Conservation (phyloP, 2,888 invertebrate species). For the Selenia dentaria region DNA sequence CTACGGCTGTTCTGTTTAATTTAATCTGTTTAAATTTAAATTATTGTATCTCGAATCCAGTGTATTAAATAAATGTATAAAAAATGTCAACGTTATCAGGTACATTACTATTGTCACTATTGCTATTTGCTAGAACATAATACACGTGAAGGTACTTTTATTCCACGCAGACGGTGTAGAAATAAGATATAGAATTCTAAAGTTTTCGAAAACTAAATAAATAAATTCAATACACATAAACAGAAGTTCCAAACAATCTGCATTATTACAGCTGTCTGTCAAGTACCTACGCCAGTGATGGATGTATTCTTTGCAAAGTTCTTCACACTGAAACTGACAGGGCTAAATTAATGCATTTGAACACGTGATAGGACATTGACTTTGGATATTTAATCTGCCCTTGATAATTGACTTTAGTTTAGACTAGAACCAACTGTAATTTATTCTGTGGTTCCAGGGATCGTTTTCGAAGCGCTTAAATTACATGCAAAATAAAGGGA, state of each 20-base stretch:
- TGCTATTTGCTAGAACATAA: too few relatives aligned
- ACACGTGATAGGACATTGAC: slow-evolving; percentile 25
- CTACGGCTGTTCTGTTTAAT: too few relatives aligned
- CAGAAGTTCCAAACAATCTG: slow-evolving; percentile 1
- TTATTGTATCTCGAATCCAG: too few relatives aligned
- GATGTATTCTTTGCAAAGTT: slow-evolving; percentile 28
- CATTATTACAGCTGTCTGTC: slow-evolving; percentile 19
- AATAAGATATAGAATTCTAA: too few relatives aligned
- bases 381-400: slow-evolving; percentile 22
- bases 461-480: slow-evolving; percentile 1
- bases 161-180: too few relatives aligned
- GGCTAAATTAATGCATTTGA: slow-evolving; percentile 28
- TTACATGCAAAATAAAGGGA: slow-evolving; percentile 6
- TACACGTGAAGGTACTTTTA: too few relatives aligned
- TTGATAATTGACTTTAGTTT: slow-evolving; percentile 20
- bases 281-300: slow-evolving; percentile 25
- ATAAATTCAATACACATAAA: slow-evolving; percentile 3
- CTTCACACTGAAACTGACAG: slow-evolving; percentile 28
- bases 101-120: too few relatives aligned
- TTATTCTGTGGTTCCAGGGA: not conserved
- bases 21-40: too few relatives aligned
- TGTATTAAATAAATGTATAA: too few relatives aligned
- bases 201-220: slow-evolving; percentile 3
- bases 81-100: too few relatives aligned
- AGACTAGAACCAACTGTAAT: not conserved